phyloP scores from a whole-genome alignment of 2,113 vertebrate species.

The Rhea pennata region DNA sequence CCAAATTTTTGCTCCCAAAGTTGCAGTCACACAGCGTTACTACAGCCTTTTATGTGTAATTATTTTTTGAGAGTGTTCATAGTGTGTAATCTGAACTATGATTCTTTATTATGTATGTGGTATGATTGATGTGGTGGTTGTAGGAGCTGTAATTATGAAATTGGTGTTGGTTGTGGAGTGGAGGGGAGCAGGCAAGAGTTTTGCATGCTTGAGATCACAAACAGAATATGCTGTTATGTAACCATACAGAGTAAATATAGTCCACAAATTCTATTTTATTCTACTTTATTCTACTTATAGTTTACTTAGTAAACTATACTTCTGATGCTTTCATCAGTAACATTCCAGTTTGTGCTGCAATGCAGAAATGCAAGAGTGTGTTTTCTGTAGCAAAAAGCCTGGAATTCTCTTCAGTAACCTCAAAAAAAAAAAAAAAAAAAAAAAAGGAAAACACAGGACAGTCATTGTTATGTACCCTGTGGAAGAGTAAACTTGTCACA shows the following conservation, averaged over 20 bases:
- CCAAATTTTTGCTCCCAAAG: not conserved
- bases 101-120: not conserved
- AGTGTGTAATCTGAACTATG: not conserved
- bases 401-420: not conserved
- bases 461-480: not conserved
- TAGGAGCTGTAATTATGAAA: not conserved
- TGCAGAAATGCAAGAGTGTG: not conserved
- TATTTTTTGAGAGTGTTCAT: not conserved
- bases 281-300: no score
- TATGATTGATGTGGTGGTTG: not conserved
- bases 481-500: not conserved
- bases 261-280: not conserved
- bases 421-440: not conserved
- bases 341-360: not conserved
- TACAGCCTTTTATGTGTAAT: not conserved
- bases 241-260: not conserved
- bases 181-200: not conserved
- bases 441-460: not conserved
- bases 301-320: no score
- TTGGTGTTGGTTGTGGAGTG: not conserved
- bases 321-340: not conserved
- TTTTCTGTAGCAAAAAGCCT: not conserved
- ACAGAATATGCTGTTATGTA: slow-evolving; percentile 5
- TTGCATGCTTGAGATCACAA: slow-evolving; percentile 8
- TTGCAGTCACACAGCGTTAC: not conserved